phyloP scores from a whole-genome alignment of 23 tunicate genomes.

The Oikopleura vanhoeffeni region DNA sequence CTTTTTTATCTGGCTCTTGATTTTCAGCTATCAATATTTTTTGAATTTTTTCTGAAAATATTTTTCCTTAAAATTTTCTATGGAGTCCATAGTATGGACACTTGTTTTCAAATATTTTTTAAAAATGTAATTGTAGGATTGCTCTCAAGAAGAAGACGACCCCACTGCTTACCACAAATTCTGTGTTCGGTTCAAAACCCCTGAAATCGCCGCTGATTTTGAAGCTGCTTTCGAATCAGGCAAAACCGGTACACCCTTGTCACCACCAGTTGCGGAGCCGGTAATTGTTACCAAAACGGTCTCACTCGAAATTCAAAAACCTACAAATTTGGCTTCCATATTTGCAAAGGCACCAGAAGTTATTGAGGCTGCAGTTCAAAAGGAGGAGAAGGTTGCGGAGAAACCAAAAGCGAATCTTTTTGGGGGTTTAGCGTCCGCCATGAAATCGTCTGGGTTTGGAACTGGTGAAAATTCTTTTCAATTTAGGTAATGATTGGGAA shows the following conservation, averaged over 20 bases:
- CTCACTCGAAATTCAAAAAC: too few species aligned
- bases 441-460: conserved; percentile 1
- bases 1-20: too few species aligned
- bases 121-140: too few species aligned
- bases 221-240: conserved; percentile 23
- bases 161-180: conserved; percentile 30
- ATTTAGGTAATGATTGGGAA: too few species aligned
- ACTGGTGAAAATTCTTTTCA: background rate
- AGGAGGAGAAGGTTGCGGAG: background rate
- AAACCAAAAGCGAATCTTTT: conserved; percentile 15
- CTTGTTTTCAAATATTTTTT: too few species aligned
- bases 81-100: too few species aligned
- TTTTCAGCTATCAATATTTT: too few species aligned
- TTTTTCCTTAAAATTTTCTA: too few species aligned
- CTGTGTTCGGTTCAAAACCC: conserved; percentile 42
- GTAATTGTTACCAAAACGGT: too few species aligned
- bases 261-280: too few species aligned
- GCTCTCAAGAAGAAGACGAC: conserved; percentile 63
- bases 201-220: conserved; percentile 40
- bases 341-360: background rate
- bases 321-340: background rate
- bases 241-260: too few species aligned
- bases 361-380: background rate
- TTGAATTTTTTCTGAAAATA: too few species aligned
- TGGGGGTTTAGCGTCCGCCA: conserved; percentile 23